Evolutionary conservation across 2,888 invertebrate species (phyloP).

Genomic region (Drosophila imparisetae): DNA sequence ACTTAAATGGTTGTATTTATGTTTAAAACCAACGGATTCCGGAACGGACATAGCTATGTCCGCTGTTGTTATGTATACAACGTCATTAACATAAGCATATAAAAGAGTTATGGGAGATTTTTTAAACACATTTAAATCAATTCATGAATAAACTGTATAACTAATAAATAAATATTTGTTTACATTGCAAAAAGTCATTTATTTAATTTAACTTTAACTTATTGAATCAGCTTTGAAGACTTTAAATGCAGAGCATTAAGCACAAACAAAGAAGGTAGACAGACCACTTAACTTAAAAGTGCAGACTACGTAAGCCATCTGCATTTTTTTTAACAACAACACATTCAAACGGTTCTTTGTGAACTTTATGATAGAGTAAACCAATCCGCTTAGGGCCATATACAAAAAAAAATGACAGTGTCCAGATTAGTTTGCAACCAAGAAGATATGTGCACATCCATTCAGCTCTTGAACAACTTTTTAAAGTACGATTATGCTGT

Average conservation of each 20-base stretch:
- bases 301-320: neutral
- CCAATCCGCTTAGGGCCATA: neutral
- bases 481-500: neutral
- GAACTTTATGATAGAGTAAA: neutral
- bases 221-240: neutral
- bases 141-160: neutral
- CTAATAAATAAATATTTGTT: neutral
- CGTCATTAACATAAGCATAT: neutral
- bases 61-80: neutral
- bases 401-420: too few species aligned
- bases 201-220: neutral
- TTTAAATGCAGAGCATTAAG: neutral
- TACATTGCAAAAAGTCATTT: neutral
- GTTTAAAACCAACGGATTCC: neutral
- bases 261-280: neutral
- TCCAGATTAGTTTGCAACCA: neutral
- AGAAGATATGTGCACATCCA: neutral
- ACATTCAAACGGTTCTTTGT: neutral
- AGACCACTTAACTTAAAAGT: neutral
- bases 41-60: neutral
- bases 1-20: neutral
- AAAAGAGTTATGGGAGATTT: neutral
- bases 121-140: neutral
- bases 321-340: neutral
- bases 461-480: neutral